Conservation (phyloP, 1,140 invertebrate species). For the Cotesia glomerata region DNA sequence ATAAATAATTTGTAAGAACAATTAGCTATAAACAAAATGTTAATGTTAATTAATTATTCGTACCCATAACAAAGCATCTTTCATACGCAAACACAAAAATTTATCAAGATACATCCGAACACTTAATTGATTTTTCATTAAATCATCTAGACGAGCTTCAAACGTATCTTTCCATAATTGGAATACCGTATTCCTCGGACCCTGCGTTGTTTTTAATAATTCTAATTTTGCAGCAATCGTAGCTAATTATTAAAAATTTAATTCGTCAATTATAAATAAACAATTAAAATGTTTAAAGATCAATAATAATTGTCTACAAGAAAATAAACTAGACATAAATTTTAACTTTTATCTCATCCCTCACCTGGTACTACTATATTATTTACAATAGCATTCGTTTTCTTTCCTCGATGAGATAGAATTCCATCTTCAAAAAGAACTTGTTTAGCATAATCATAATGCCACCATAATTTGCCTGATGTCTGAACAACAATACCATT, state of each 20-base stretch:
- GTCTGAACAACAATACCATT: conserved; percentile 4
- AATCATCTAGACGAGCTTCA: background rate
- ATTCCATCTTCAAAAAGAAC: conserved; percentile 6
- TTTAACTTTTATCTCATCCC: background rate
- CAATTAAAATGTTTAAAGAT: background rate
- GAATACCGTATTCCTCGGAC: background rate
- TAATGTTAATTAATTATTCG: background rate
- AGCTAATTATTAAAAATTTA: conserved; percentile 6
- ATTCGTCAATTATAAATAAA: background rate
- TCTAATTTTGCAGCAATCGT: conserved; percentile 10
- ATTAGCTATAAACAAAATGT: background rate
- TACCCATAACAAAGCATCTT: conserved; percentile 1
- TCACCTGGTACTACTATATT: background rate
- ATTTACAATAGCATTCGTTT: background rate
- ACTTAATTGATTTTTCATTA: background rate
- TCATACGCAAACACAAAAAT: conserved; percentile 5
- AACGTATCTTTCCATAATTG: conserved; percentile 1
- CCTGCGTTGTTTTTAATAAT: background rate
- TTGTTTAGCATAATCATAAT: conserved; percentile 18
- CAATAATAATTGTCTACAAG: background rate
- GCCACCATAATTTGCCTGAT: conserved; percentile 18
- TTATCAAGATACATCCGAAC: conserved; percentile 1
- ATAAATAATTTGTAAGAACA: background rate
- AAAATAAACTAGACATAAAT: background rate
- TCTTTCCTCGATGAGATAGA: background rate